Conservation (phyloP, 1,140 invertebrate species). For the Bombus vancouverensis region DNA sequence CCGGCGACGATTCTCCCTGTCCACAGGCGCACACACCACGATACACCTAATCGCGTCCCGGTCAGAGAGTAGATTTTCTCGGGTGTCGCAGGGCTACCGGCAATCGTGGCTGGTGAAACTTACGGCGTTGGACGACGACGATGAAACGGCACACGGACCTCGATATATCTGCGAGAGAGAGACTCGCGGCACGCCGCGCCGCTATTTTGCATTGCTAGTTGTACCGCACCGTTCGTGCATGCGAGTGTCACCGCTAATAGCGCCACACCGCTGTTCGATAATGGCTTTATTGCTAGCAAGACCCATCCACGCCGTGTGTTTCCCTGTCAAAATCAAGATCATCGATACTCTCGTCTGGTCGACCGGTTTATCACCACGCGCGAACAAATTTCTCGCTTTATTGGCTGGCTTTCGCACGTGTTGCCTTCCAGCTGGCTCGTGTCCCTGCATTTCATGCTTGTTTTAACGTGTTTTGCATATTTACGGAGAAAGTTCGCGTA, state of each 20-base stretch:
- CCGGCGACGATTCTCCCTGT: conserved; percentile 11
- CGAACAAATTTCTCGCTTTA: conserved; percentile 1
- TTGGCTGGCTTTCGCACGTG: background rate
- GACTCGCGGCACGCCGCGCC: background rate
- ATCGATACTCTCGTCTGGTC: background rate
- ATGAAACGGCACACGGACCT: conserved; percentile 6
- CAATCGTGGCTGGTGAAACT: background rate
- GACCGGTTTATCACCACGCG: background rate
- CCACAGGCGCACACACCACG: conserved; percentile 2
- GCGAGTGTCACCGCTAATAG: conserved; percentile 30
- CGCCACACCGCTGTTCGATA: conserved; percentile 49
- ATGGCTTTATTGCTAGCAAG: conserved; percentile 57
- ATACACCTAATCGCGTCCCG: conserved; percentile 47
- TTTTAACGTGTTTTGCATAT: background rate
- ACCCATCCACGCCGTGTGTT: conserved; percentile 12
- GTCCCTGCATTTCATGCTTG: too few species aligned
- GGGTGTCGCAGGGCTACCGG: background rate
- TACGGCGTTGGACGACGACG: background rate
- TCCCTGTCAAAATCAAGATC: conserved; percentile 25
- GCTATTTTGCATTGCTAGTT: conserved; percentile 65
- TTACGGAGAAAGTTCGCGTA: background rate
- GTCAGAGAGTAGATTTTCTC: conserved; percentile 27
- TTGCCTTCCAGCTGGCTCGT: background rate
- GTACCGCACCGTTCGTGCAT: conserved; percentile 16
- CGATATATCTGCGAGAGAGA: conserved; percentile 14